These are phyloP conservation scores for Myiozetetes cayanensis DNA, from an alignment of 2,113 vertebrate genomes.

Conservation along the genomic window DNA sequence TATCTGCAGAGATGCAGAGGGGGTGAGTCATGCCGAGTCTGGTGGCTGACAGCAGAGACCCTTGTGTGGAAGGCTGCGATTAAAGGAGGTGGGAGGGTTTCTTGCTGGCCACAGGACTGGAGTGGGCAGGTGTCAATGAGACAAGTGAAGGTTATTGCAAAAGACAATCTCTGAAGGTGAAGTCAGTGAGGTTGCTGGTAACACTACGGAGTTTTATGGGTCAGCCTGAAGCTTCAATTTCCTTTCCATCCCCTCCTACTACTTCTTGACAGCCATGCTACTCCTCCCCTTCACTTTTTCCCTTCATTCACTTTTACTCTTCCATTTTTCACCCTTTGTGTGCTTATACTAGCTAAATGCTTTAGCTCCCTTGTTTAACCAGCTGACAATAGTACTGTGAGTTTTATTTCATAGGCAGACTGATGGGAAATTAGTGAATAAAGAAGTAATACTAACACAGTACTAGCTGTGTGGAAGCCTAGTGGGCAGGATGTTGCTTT, in stretches of 20 bases:
- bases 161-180: background rate
- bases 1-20: background rate
- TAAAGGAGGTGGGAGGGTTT: background rate
- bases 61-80: background rate
- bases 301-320: background rate
- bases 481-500: background rate
- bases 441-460: background rate
- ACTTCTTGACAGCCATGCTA: background rate
- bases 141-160: background rate
- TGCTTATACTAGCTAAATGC: background rate
- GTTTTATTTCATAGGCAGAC: background rate
- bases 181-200: background rate
- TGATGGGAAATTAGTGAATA: background rate
- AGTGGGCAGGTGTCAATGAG: slow-evolving; percentile 25
- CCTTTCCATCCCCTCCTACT: background rate
- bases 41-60: background rate
- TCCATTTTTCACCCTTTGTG: background rate
- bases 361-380: background rate
- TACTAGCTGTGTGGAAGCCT: background rate
- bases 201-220: background rate
- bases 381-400: background rate
- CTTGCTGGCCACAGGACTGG: background rate
- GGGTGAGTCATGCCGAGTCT: background rate
- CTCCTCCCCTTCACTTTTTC: background rate
- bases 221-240: background rate